These are phyloP conservation scores for Stichopus chloronotus DNA, from an alignment of 35 echinoderm and acorn worm genomes.

Conservation along the genomic window DNA sequence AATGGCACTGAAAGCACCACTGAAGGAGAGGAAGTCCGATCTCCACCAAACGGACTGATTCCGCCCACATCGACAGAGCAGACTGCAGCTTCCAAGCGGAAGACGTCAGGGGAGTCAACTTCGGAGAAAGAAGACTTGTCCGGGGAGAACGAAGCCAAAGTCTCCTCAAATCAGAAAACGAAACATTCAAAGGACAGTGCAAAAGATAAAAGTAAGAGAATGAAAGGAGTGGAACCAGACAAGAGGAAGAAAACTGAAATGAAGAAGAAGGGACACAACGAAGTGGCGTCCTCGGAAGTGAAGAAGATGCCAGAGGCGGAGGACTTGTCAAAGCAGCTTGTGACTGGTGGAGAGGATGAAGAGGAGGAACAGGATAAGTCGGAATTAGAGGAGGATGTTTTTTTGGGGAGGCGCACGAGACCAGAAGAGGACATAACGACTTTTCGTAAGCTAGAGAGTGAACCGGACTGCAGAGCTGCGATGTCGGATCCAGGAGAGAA, in stretches of 20 bases:
- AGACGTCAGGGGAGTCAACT: conserved; percentile 30
- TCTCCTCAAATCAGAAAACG: background rate
- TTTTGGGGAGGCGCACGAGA: background rate
- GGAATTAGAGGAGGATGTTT: conserved; percentile 12
- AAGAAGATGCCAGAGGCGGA: background rate
- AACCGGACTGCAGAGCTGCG: conserved; percentile 21
- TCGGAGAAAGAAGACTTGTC: conserved; percentile 48
- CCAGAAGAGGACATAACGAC: background rate
- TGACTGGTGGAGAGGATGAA: background rate
- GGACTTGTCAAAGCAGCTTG: background rate
- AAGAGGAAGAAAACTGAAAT: conserved; percentile 15
- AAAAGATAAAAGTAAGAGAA: background rate
- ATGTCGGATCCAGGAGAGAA: conserved; percentile 64
- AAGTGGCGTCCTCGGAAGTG: background rate
- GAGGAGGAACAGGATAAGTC: background rate
- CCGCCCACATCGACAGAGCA: background rate
- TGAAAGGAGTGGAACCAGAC: background rate
- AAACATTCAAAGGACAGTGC: conserved; percentile 22
- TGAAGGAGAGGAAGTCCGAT: conserved; percentile 44
- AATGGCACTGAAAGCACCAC: conserved; percentile 48
- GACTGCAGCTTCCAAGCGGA: background rate
- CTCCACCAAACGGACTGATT: background rate
- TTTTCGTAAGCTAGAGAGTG: background rate
- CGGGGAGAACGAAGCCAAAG: conserved; percentile 15
- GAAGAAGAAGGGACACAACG: background rate